Percentiles rank a stretch among this genome's conserved stretches.
Conservation (phyloP, 1,140 invertebrate genomes). For the Lamellibrachia luymesi region DNA sequence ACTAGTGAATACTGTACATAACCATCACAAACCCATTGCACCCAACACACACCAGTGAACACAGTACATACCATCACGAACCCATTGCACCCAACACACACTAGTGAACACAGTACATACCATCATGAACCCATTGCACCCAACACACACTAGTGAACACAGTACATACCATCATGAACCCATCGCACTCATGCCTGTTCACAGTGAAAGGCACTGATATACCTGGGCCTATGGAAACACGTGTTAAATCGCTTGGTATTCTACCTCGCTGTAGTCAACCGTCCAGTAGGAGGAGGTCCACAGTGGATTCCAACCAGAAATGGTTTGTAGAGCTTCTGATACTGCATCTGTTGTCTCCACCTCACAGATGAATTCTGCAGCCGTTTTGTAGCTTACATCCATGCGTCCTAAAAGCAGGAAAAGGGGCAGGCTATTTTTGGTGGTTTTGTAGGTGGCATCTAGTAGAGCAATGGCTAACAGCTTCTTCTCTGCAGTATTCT, state of each 20-base stretch:
- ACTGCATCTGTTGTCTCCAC: neutral
- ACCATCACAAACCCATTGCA: too few species aligned
- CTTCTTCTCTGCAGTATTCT: neutral
- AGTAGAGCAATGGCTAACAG: neutral
- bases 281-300: neutral
- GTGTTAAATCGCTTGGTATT: neutral
- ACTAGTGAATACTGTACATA: too few species aligned
- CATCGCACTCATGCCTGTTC: neutral
- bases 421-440: conserved; percentile 6
- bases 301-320: neutral
- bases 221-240: neutral
- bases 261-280: neutral
- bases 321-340: neutral
- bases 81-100: too few species aligned
- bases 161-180: too few species aligned
- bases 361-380: neutral
- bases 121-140: too few species aligned
- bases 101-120: too few species aligned
- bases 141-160: too few species aligned
- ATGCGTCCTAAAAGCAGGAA: neutral
- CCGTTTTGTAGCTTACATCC: neutral
- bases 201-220: neutral
- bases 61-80: too few species aligned
- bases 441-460: conserved; percentile 15
- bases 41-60: too few species aligned